Evolutionary conservation across 2,888 invertebrate species (phyloP).

Genomic region (Merodon equestris): DNA sequence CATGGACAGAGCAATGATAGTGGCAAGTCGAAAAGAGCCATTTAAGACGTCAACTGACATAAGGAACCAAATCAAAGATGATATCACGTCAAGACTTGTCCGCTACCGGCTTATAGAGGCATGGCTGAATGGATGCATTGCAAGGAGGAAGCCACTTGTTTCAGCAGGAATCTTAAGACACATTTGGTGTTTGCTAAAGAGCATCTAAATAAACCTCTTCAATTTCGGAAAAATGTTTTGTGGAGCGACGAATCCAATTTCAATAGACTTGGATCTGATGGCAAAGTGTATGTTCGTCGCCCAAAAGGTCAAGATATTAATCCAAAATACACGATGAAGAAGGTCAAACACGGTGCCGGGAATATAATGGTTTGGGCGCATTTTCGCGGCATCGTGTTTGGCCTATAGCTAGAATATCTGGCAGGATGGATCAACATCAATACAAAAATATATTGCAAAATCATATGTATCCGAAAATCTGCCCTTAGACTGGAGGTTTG

Average conservation of each 20-base stretch:
- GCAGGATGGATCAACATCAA: constrained; percentile 20
- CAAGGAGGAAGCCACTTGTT: neutral
- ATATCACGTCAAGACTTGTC: no score
- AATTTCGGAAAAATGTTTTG: neutral
- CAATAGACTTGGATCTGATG: neutral
- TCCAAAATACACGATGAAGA: no score
- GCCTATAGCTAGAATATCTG: constrained; percentile 31
- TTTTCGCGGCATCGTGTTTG: constrained; percentile 49
- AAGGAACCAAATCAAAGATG: no score
- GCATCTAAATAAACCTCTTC: neutral
- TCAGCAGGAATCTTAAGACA: neutral
- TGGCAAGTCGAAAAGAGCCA: no score
- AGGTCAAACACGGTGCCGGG: neutral
- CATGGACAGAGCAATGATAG: no score
- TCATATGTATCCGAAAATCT: constrained; percentile 14
- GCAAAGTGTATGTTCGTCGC: no score
- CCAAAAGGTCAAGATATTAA: no score
- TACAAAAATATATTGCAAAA: constrained; percentile 9
- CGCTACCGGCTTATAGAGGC: neutral
- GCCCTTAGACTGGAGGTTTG: neutral
- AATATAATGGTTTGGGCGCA: constrained; percentile 34
- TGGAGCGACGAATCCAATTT: neutral
- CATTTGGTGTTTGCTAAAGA: constrained; percentile 3
- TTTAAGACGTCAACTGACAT: no score
- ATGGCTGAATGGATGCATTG: neutral